Evolutionary conservation across 1,140 invertebrate genomes (phyloP), one percentile per base, ranked within the genome.

Genomic region (Grapholita molesta): DNA sequence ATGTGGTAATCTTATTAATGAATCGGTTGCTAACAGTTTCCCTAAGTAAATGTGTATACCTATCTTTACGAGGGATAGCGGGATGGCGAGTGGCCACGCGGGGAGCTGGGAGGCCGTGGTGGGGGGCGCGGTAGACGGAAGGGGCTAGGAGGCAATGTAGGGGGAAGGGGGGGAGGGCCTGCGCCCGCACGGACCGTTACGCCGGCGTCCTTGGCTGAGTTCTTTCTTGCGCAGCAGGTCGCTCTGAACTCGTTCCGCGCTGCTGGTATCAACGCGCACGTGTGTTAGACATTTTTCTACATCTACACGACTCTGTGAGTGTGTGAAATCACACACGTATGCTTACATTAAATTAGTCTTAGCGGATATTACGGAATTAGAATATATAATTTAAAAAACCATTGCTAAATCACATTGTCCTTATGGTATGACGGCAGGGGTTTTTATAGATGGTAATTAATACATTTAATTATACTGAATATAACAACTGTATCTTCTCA

Each of bases 161-260:
- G n/a, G n/a, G n/a, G n/a, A n/a, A n/a, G n/a, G n/a, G n/a, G n/a
- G 38, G 12, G 42, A 11, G 53, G 23, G 53, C 23, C 23, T 57
- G 24, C 21, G 70, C 74, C 69, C 75, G 74, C 70, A 65, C 73
- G 79, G 70, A 88, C 89, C 87, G 89, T 91, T 91, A 91, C 81
- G 78, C 85, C 77, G 85, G 83, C 89, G 89, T 89, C 89, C 89
- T 91, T 91, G 89, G 89, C 89, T 91, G 89, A 91, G 89, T 91
- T 91, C 87, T 91, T 83, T 86, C 84, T 87, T 78, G 85, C 79
- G 78, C 85, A 77, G 83, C 87, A 89, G 87, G 89, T 91, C 87
- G 86, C 70, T 82, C 76, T 81, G 79, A 82, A 88, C 85, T 79
- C 86, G 87, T 91, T 89, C 87, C 85, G 78, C 83, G 80, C 83